These are phyloP conservation scores for Diloba caeruleocephala DNA, from an alignment of 2,888 invertebrate genomes.

Conservation along the genomic window DNA sequence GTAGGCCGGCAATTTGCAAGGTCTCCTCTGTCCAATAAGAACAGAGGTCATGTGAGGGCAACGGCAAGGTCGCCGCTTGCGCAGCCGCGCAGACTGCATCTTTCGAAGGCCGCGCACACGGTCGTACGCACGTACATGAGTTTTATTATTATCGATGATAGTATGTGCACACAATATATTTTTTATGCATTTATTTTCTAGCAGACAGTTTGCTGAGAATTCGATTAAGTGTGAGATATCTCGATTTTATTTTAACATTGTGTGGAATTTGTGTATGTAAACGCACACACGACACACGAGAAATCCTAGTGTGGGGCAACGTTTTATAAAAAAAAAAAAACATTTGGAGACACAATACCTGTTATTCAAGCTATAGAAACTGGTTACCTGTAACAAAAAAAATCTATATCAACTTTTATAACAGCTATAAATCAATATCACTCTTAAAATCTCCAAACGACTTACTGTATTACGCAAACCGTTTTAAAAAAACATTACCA, in stretches of 20 bases:
- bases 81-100: constrained; percentile 53
- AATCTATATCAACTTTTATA: constrained; percentile 26
- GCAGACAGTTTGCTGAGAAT: too few relatives aligned
- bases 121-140: constrained; percentile 37
- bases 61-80: constrained; percentile 49
- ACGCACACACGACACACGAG: too few relatives aligned
- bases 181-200: constrained; percentile 1
- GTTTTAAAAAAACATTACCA: constrained; percentile 15
- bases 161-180: neutral
- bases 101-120: constrained; percentile 54
- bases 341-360: constrained; percentile 5
- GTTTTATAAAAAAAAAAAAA: too few relatives aligned
- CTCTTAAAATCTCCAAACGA: constrained; percentile 5
- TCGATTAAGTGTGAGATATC: too few relatives aligned
- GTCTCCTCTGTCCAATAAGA: constrained; percentile 30
- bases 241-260: too few relatives aligned
- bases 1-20: constrained; percentile 33
- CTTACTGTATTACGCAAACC: constrained; percentile 29
- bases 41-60: constrained; percentile 50
- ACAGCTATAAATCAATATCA: constrained; percentile 20
- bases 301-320: too few relatives aligned
- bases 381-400: constrained; percentile 45
- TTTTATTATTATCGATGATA: constrained; percentile 47
- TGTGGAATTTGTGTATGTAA: too few relatives aligned
- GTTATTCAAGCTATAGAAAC: constrained; percentile 19